phyloP scores from a whole-genome alignment of 2,888 invertebrate species.

The Brenthis ino region DNA sequence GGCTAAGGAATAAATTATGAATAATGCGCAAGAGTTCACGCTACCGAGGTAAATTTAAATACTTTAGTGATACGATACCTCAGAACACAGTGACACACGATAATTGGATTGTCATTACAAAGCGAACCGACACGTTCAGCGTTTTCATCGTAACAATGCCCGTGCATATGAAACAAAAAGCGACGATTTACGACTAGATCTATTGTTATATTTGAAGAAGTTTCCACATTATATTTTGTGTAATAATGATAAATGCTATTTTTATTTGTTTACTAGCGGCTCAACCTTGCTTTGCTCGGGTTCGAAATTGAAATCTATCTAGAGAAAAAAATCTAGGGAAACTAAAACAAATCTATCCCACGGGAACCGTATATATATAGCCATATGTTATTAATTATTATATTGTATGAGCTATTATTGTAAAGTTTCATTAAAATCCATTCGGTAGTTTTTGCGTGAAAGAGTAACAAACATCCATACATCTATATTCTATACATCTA shows the following conservation, averaged over 20 bases:
- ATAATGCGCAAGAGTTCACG: constrained; percentile 31
- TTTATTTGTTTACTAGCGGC: background rate
- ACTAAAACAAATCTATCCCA: too few species aligned
- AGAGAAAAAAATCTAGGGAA: too few species aligned
- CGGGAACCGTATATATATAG: too few species aligned
- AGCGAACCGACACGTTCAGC: constrained; percentile 51
- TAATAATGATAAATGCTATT: background rate
- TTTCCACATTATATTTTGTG: background rate
- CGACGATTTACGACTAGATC: background rate
- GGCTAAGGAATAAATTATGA: constrained; percentile 44
- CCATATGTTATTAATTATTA: too few species aligned
- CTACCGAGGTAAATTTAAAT: constrained; percentile 26
- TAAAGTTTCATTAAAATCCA: too few species aligned
- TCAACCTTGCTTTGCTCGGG: too few species aligned
- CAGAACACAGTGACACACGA: constrained; percentile 46
- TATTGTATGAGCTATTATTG: too few species aligned
- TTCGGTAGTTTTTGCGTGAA: too few species aligned
- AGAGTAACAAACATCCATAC: too few species aligned
- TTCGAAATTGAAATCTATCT: too few species aligned
- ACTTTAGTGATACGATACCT: constrained; percentile 39
- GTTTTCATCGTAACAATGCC: constrained; percentile 42
- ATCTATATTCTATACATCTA: too few species aligned
- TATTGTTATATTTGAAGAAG: constrained; percentile 12
- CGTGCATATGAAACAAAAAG: constrained; percentile 4
- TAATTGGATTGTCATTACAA: constrained; percentile 50